Base-by-base conservation (phyloP, 2,797 vertebrate genomes). In the Betta splendens region DNA sequence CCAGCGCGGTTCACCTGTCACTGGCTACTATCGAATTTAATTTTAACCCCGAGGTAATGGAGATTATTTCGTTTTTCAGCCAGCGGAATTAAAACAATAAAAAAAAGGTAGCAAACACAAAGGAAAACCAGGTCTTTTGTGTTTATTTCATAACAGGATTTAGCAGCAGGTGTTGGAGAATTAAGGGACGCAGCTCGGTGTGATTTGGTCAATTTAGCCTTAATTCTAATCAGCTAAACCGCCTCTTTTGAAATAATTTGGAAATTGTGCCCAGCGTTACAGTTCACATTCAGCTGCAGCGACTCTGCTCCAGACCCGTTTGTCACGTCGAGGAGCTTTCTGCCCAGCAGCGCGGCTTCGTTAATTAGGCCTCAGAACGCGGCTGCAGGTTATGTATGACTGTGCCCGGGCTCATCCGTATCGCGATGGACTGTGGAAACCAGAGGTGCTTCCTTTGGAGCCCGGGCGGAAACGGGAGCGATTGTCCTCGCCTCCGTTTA, bases 401-500 rank as follows among this genome's bases (percentile, higher is more conserved):
- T 21, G n/a, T 22, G 32, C 25, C 46, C 43, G 16, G 33, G 18
- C 29, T 72, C 55, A 70, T 80, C 51, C 64, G 53, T 60, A 49
- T 69, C 16, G 10, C 9, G 70, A 32, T 60, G 44, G 67, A 52
- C 70, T 53, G 60, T 37, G 49, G 44, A 23, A 70, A 44, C 42
- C 26, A 51, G 80, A 60, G 35, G 63, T 75, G 57, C 29, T 22
- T 66, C 61, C 64, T 83, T 64, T 77, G 65, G 75, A 31, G 49
- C n/a, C n/a, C 7, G 21, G 50, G 26, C 64, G 33, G 68, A 72
- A 77, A 64, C 76, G 63, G 75, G 22, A 75, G 57, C 65, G 65
- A 54, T 72, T 72, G 62, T 76, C 69, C 69, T 71, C 55, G 16
- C 64, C 66, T 81, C 77, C 61, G 82, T 85, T 83, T 77, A 67